Conservation (phyloP, 1,140 invertebrate species). For the Ectropis grisescens region DNA sequence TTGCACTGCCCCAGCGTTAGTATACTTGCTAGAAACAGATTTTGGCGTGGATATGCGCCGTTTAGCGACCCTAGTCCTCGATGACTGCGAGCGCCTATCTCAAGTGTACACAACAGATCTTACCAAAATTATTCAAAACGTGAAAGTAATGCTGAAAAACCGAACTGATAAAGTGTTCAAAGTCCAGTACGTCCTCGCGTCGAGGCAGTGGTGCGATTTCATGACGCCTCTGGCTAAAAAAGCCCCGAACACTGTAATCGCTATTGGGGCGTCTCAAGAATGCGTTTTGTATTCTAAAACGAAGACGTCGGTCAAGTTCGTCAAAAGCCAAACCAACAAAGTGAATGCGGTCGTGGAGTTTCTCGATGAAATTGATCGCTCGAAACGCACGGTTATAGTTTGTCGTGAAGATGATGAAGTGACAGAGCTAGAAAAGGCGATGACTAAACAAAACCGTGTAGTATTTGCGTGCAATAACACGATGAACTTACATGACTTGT, state of each 20-base stretch:
- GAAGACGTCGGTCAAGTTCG: slow-evolving; percentile 36
- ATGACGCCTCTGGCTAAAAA: slow-evolving; percentile 40
- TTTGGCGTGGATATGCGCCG: slow-evolving; percentile 39
- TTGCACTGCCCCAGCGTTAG: slow-evolving; percentile 32
- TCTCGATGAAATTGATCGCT: slow-evolving; percentile 26
- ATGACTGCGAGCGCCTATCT: slow-evolving; percentile 43
- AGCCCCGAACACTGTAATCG: slow-evolving; percentile 43
- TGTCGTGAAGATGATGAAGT: slow-evolving; percentile 49
- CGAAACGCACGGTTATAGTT: slow-evolving; percentile 46
- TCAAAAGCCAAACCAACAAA: slow-evolving; percentile 31
- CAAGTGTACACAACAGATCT: slow-evolving; percentile 36
- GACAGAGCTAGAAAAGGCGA: slow-evolving; percentile 17
- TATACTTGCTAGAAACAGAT: slow-evolving; percentile 36
- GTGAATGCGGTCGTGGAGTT: slow-evolving; percentile 28
- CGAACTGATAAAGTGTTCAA: slow-evolving; percentile 38
- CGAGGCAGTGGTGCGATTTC: slow-evolving; percentile 45
- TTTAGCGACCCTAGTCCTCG: slow-evolving; percentile 37
- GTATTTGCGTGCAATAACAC: slow-evolving; percentile 34
- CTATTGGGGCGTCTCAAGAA: slow-evolving; percentile 53
- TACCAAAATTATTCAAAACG: slow-evolving; percentile 32
- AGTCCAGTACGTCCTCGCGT: slow-evolving; percentile 43
- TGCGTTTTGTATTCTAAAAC: slow-evolving; percentile 53
- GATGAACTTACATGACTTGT: slow-evolving; percentile 46
- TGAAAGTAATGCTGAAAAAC: slow-evolving; percentile 36
- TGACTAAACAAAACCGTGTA: slow-evolving; percentile 22